Evolutionary conservation across 2,888 invertebrate species (phyloP).

Genomic region (Unio delphinus): DNA sequence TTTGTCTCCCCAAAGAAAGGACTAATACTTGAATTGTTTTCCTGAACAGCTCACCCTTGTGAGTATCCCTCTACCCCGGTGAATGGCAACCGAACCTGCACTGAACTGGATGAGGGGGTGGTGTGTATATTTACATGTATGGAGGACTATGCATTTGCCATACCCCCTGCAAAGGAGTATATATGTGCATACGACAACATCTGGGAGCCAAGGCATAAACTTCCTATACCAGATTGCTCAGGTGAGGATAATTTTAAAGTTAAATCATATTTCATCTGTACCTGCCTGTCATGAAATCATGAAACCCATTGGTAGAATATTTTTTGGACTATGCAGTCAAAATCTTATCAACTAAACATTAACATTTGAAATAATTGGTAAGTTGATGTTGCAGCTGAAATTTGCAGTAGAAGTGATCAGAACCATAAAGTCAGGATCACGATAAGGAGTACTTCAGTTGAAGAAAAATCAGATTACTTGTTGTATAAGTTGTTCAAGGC

Average conservation of each 20-base stretch:
- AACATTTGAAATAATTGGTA: too few relatives aligned
- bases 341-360: too few relatives aligned
- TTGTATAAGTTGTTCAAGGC: too few relatives aligned
- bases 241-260: constrained; percentile 59
- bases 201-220: constrained; percentile 68
- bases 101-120: constrained; percentile 69
- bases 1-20: too few relatives aligned
- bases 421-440: too few relatives aligned
- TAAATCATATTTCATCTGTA: background rate
- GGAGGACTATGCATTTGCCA: constrained; percentile 77
- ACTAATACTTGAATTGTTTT: background rate
- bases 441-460: too few relatives aligned
- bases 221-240: constrained; percentile 77
- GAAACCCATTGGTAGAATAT: too few relatives aligned
- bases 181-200: constrained; percentile 71
- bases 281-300: too few relatives aligned
- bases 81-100: constrained; percentile 74
- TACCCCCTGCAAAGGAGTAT: constrained; percentile 70
- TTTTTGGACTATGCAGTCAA: too few relatives aligned
- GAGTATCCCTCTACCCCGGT: constrained; percentile 72
- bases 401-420: too few relatives aligned
- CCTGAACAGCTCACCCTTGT: constrained; percentile 71
- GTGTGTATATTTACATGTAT: constrained; percentile 77
- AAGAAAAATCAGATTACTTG: too few relatives aligned
- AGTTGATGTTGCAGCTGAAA: too few relatives aligned